phyloP scores from a whole-genome alignment of 2,113 vertebrate species.

The Columba janthina region DNA sequence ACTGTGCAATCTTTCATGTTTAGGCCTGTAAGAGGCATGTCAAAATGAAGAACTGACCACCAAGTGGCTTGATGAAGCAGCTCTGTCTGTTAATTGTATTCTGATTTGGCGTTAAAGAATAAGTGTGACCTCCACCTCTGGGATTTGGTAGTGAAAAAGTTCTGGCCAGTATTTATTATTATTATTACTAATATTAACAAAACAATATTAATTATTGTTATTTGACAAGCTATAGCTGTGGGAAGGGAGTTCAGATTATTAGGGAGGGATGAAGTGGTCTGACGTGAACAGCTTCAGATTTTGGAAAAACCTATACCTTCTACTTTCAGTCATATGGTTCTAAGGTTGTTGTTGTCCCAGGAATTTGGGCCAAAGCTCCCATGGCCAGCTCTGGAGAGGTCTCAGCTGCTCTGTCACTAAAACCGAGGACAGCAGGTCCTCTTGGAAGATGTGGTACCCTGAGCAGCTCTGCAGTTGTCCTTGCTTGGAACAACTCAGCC shows the following conservation, averaged over 20 bases:
- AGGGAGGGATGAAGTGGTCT: not conserved
- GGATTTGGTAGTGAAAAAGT: not conserved
- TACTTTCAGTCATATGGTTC: not conserved
- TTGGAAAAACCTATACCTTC: not conserved
- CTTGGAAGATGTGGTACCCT: not conserved
- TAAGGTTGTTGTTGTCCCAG: not conserved
- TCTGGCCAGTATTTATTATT: not conserved
- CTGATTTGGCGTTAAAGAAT: not conserved
- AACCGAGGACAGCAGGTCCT: not conserved
- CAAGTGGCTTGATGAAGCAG: not conserved
- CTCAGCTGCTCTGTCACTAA: not conserved
- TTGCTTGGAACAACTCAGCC: not conserved
- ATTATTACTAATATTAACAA: too few species aligned
- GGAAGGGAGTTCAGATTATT: not conserved
- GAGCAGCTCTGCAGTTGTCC: not conserved
- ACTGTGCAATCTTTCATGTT: fast-evolving
- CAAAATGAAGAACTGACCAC: not conserved
- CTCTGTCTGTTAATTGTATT: not conserved
- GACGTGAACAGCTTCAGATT: not conserved
- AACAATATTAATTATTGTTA: too few species aligned
- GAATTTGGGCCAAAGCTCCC: not conserved
- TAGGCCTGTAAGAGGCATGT: not conserved
- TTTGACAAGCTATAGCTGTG: not conserved
- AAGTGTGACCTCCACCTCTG: not conserved
- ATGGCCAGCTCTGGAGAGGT: not conserved